Evolutionary conservation across 2,888 invertebrate genomes (phyloP).

Genomic region (Pantelozetes paolii): DNA sequence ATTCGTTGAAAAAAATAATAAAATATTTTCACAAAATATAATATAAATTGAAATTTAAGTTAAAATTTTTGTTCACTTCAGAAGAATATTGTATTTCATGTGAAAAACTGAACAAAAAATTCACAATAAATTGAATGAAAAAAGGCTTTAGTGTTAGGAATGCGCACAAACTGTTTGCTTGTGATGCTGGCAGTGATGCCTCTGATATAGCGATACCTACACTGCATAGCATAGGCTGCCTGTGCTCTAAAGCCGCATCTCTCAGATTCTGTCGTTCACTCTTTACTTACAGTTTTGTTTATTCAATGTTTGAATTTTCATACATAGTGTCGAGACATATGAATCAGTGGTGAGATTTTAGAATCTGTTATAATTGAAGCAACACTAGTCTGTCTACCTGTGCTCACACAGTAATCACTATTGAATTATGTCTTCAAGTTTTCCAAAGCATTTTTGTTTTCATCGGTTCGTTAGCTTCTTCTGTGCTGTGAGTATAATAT

Average conservation of each 20-base stretch:
- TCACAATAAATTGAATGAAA: not conserved
- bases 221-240: not conserved
- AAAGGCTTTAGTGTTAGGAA: not conserved
- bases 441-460: constrained; percentile 41
- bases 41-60: too few species aligned
- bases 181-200: constrained; percentile 2
- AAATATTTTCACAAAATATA: not conserved
- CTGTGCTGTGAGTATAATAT: constrained; percentile 41
- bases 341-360: too few species aligned
- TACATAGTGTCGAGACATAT: not conserved
- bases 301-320: not conserved
- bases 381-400: not conserved
- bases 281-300: not conserved
- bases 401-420: not conserved
- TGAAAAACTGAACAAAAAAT: not conserved
- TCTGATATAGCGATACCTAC: constrained; percentile 14
- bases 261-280: not conserved
- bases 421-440: constrained; percentile 40
- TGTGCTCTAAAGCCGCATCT: constrained; percentile 4
- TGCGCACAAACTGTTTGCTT: constrained; percentile 4
- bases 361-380: too few species aligned
- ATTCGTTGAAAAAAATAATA: not conserved
- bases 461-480: constrained; percentile 40
- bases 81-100: constrained; percentile 8
- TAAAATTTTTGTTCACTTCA: not conserved